Base-by-base conservation (phyloP, 2,888 invertebrate species). In the Platynereis dumerilii region DNA sequence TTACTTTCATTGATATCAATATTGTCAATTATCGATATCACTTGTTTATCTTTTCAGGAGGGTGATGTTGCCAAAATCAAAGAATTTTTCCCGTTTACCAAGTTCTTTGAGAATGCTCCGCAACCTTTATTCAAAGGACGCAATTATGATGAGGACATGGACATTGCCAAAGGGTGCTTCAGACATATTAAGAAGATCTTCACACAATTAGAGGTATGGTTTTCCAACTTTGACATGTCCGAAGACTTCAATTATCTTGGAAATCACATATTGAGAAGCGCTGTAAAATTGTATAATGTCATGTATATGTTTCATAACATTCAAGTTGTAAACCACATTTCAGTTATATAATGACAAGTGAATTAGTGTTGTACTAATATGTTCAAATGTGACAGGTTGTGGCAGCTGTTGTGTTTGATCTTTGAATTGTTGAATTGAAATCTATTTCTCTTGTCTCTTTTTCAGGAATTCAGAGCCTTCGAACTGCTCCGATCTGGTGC, bases 171-270 rank as follows among this genome's bases (percentile, higher is more conserved):
- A 76, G 94, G 96, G 61, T 99, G 97, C 82, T 98, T 94, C 85
- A 76, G 92, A 72, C 96, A 97, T 82, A 93, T 99, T 67, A 91
- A 93, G 75, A 91, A 93, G 78, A 96, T 99, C 75, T 99, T 99
- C 81, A 92, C 92, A 42, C 96, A 99, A 82, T 85, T 99, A 12
- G 98, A 99, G 82, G 85, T 84, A 71, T 5, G 27, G 5, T 2
- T 29, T 39, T 22, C 22, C n/a, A n/a, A n/a, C n/a, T n/a, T n/a
- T 53, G 20, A 17, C 10, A 17, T 53, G 12, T 20, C n/a, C 42
- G 15, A 15, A 15, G 10, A 10, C 10, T 54, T 15, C 20, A 22
- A 54, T 54, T 54, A 15, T 54, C 20, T 54, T 54, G 12, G 15
- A 54, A 15, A 12, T n/a, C n/a, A n/a, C n/a, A n/a, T n/a, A n/a